phyloP scores from a whole-genome alignment of 2,113 vertebrate genomes.

The Prionailurus viverrinus region DNA sequence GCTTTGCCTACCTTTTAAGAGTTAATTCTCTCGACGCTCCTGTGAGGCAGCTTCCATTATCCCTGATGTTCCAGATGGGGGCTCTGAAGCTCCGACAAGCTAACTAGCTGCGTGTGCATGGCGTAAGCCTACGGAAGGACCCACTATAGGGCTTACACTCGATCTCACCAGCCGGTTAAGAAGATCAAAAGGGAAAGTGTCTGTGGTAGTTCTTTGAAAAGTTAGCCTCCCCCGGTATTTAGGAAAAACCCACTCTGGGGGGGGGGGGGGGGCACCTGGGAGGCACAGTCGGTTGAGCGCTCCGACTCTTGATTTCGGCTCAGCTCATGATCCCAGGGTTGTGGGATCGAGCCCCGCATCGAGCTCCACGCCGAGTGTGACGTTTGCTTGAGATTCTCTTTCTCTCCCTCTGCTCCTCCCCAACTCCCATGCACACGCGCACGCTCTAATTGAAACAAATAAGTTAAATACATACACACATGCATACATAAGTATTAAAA shows the following conservation, averaged over 20 bases:
- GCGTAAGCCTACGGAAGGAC: background rate
- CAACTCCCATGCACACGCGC: no score
- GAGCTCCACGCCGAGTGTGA: no score
- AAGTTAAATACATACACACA: no score
- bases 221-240: background rate
- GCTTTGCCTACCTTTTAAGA: background rate
- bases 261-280: no score
- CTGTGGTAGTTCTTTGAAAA: background rate
- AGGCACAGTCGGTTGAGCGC: no score
- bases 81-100: background rate
- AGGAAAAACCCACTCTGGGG: background rate
- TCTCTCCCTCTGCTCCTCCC: no score
- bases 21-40: background rate
- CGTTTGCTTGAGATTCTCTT: no score
- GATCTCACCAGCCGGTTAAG: background rate
- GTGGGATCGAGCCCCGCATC: no score
- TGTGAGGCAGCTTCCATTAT: background rate
- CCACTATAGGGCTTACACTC: fast-evolving
- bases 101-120: background rate
- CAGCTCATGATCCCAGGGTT: no score
- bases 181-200: background rate
- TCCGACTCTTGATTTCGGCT: no score
- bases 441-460: no score
- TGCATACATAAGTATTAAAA: no score
- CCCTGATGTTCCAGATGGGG: background rate